Evolutionary conservation across 2,888 invertebrate genomes (phyloP), one percentile per base, ranked within the genome.

Genomic region (Nesidiocoris tenuis): DNA sequence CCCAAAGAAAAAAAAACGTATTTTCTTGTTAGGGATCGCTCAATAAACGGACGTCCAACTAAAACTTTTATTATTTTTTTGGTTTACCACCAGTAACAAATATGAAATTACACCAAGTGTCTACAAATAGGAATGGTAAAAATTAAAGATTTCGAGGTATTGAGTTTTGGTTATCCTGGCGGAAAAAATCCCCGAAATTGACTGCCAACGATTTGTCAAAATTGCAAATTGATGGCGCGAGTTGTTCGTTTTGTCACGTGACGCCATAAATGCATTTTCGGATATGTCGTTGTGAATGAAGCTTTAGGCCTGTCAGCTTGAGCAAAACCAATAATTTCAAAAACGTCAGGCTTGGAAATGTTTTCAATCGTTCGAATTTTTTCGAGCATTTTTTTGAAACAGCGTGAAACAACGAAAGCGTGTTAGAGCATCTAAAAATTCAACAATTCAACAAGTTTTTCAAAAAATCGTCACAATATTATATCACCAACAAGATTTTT

Each of bases 241-340:
- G 25, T 2, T 17, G 65, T 39, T 39, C 18, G 25, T 25, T 65
- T 39, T 64, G 21, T 59, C 5, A n/a, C 16, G 54, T 56, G 72
- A 61, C 72, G 19, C 63, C 19, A 22, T 61, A 72, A 72, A 72
- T 72, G 72, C 72, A n/a, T n/a, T 72, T 72, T 21, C 22, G 25
- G 72, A 72, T 72, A 72, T 72, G 72, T 72, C 72, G 72, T 72
- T 72, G 72, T 72, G 72, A 72, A 61, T 72, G 72, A 72, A 72
- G 63, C 72, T 72, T 39, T 72, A 72, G 72, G 72, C 72, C 72
- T 54, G 61, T 61, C 61, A n/a, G 55, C 57, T 17, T 61, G 72
- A 72, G 72, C 72, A 54, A 25, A 72, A 72, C 21, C 16, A 63
- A 57, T 12, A 39, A 39, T 39, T n/a, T n/a, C n/a, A n/a, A n/a